Evolutionary conservation across 2,113 vertebrate genomes (phyloP).

Genomic region (Scolopax mira): DNA sequence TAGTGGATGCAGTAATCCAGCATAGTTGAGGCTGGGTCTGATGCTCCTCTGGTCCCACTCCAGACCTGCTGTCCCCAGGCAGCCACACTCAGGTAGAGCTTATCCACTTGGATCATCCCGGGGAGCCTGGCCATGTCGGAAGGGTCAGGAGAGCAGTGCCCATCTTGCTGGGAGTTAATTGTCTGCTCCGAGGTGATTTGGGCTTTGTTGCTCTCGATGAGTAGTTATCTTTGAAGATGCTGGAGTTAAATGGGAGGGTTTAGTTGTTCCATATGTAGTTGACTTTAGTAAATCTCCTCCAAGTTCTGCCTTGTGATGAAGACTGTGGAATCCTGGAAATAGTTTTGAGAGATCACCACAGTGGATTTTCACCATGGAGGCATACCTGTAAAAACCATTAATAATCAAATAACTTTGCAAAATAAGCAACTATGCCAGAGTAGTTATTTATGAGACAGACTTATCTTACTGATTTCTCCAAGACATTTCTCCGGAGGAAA

Average conservation of each 20-base stretch:
- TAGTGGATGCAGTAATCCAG: no score
- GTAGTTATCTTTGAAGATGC: not conserved
- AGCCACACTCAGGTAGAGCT: accelerated
- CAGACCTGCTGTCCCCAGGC: not conserved
- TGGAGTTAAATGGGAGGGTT: not conserved
- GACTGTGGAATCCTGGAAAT: not conserved
- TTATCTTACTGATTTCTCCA: constrained; percentile 60
- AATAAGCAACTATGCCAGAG: constrained; percentile 33
- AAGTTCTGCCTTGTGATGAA: not conserved
- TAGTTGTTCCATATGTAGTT: not conserved
- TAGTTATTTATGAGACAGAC: constrained; percentile 65
- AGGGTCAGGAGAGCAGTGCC: no score
- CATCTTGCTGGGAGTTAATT: accelerated
- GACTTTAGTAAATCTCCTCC: not conserved
- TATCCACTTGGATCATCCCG: not conserved
- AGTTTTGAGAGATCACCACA: not conserved
- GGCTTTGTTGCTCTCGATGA: accelerated
- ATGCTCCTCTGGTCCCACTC: not conserved
- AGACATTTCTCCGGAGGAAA: constrained; percentile 68
- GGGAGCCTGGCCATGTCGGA: not conserved
- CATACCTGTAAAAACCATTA: not conserved
- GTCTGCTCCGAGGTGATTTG: accelerated
- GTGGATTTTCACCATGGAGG: not conserved
- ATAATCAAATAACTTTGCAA: constrained; percentile 51
- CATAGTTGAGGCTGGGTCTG: not conserved